These are phyloP conservation scores for Apistogramma diplotaenia DNA, from an alignment of 2,113 vertebrate species.

Conservation along the genomic window DNA sequence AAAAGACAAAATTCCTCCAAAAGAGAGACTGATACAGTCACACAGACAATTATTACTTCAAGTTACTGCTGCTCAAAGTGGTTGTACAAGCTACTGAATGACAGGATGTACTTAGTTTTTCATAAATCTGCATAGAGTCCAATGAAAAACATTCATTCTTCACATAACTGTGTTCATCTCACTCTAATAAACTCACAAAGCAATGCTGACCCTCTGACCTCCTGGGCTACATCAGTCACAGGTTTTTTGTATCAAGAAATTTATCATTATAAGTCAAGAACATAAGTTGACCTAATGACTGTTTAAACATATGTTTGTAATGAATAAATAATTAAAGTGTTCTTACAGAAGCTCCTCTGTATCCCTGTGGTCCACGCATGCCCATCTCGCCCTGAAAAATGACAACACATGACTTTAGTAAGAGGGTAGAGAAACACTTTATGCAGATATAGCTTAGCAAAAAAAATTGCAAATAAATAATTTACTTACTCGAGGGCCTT, in stretches of 20 bases:
- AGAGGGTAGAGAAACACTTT: not conserved
- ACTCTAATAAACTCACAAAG: not conserved
- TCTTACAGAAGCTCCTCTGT: slow-evolving; percentile 71
- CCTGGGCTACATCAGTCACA: accelerated
- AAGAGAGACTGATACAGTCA: not conserved
- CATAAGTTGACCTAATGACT: accelerated
- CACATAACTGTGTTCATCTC: not conserved
- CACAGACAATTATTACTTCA: not conserved
- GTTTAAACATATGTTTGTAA: not conserved
- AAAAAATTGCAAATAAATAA: not conserved
- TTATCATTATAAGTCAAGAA: not conserved
- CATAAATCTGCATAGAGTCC: not conserved
- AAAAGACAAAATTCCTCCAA: not conserved
- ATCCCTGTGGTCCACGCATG: slow-evolving; percentile 64
- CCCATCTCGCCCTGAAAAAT: slow-evolving; percentile 68
- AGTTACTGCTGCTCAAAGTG: not conserved
- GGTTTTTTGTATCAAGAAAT: not conserved
- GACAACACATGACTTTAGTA: not conserved
- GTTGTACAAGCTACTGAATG: not conserved
- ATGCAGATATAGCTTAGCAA: not conserved
- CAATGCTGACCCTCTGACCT: not conserved
- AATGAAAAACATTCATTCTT: accelerated
- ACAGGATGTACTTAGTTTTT: accelerated
- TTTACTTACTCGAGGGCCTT: slow-evolving; percentile 66
- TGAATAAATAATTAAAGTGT: not conserved